These are phyloP conservation scores for Acanthacorydalis orientalis DNA, from an alignment of 2,888 invertebrate genomes.

Conservation along the genomic window DNA sequence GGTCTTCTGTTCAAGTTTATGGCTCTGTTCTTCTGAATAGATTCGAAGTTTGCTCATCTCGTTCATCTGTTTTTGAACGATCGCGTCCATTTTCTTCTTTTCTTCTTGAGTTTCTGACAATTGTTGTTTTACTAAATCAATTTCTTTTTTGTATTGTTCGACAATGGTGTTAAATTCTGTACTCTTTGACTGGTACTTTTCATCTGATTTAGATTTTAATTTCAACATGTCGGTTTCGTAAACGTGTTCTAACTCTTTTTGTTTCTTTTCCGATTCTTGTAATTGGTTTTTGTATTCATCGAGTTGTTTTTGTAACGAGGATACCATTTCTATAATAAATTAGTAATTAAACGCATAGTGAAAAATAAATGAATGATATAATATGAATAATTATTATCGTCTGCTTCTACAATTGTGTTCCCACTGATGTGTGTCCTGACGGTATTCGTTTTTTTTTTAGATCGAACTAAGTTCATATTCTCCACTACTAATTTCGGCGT, in stretches of 20 bases:
- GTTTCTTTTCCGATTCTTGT: too few species aligned
- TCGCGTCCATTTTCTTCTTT: neutral
- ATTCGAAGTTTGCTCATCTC: conserved; percentile 6
- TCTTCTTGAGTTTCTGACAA: conserved; percentile 18
- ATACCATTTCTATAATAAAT: neutral
- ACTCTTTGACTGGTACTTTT: neutral
- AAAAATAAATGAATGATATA: too few species aligned
- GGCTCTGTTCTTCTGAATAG: neutral
- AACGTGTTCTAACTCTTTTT: too few species aligned
- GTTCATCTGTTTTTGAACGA: neutral
- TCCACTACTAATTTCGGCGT: too few species aligned
- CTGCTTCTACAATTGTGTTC: too few species aligned
- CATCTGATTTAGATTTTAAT: neutral
- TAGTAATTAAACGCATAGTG: too few species aligned
- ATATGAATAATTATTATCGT: too few species aligned
- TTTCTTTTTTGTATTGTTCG: conserved; percentile 5
- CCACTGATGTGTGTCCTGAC: too few species aligned
- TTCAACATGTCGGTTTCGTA: too few species aligned
- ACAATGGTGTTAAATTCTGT: neutral
- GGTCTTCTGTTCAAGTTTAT: conserved; percentile 2
- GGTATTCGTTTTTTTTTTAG: too few species aligned
- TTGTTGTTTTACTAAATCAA: conserved; percentile 14
- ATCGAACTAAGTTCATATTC: too few species aligned
- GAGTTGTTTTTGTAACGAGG: neutral
- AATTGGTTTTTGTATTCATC: neutral